Conservation (phyloP, 2,888 invertebrate species). For the Gasteruption jaculator region DNA sequence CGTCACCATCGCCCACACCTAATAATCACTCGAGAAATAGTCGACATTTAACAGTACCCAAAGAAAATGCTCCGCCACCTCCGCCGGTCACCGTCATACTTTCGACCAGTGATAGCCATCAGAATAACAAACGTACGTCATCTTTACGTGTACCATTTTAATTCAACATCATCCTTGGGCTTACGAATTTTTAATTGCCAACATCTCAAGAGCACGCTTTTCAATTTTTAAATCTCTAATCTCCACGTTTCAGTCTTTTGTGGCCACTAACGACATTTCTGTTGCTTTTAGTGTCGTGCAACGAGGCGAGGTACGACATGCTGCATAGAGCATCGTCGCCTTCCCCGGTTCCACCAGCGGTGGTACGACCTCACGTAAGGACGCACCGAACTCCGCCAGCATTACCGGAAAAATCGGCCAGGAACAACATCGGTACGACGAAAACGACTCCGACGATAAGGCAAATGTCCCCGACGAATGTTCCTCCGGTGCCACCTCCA, state of each 20-base stretch:
- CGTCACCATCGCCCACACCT: conserved; percentile 52
- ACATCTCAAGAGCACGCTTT: too few relatives aligned
- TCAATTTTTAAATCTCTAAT: too few relatives aligned
- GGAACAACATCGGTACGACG: conserved; percentile 4
- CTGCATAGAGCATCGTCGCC: conserved; percentile 48
- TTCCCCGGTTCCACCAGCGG: conserved; percentile 32
- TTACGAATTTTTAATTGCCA: too few relatives aligned
- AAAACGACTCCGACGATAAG: background rate
- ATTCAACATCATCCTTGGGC: too few relatives aligned
- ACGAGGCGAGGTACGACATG: conserved; percentile 50
- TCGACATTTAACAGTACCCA: conserved; percentile 50
- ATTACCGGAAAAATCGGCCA: conserved; percentile 37
- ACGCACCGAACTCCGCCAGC: conserved; percentile 32
- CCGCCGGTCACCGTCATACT: conserved; percentile 40
- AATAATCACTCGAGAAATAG: conserved; percentile 39
- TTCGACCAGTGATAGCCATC: conserved; percentile 38
- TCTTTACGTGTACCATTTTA: background rate
- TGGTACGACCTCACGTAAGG: conserved; percentile 33
- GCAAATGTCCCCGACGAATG: conserved; percentile 16
- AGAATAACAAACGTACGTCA: conserved; percentile 42
- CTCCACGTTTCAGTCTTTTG: too few relatives aligned
- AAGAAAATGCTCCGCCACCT: conserved; percentile 51
- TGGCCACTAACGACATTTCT: background rate
- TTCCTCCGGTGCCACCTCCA: conserved; percentile 45
- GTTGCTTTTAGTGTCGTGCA: too few relatives aligned